Percentiles rank a stretch among this genome's conserved stretches.
phyloP scores from a whole-genome alignment of 1,140 invertebrate species.

The Centruroides vittatus region DNA sequence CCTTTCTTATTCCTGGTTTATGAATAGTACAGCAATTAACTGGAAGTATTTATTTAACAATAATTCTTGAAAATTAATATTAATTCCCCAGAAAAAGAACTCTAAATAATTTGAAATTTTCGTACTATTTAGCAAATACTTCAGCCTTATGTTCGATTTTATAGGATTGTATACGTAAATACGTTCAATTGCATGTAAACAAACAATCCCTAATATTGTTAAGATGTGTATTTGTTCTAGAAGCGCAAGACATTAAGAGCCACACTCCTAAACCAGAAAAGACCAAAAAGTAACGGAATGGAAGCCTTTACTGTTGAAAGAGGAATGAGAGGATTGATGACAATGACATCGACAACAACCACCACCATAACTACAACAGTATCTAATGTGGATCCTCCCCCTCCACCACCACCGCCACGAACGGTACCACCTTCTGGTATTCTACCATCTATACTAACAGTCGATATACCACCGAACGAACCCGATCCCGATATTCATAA shows the following conservation, averaged over 20 bases:
- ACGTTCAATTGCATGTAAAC: not conserved
- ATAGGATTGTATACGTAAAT: too few species aligned
- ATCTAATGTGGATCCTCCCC: not conserved
- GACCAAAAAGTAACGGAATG: conserved; percentile 63
- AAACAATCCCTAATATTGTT: not conserved
- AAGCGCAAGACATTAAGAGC: conserved; percentile 68
- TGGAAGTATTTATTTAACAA: too few species aligned
- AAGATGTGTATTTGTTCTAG: conserved; percentile 34
- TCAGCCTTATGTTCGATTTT: too few species aligned
- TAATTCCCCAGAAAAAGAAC: too few species aligned
- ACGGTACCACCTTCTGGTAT: not conserved
- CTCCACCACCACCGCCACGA: not conserved
- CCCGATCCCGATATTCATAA: not conserved
- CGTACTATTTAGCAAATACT: too few species aligned
- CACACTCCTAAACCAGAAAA: conserved; percentile 52
- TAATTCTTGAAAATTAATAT: too few species aligned
- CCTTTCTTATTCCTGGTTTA: too few species aligned
- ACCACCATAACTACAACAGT: not conserved
- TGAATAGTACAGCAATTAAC: too few species aligned
- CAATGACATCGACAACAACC: not conserved
- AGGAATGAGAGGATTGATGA: conserved; percentile 7
- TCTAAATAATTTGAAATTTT: too few species aligned
- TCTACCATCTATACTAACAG: not conserved
- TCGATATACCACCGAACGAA: not conserved
- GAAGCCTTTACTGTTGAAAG: conserved; percentile 16